Conservation (phyloP, 2,888 invertebrate genomes). For the Diogma glabrata region DNA sequence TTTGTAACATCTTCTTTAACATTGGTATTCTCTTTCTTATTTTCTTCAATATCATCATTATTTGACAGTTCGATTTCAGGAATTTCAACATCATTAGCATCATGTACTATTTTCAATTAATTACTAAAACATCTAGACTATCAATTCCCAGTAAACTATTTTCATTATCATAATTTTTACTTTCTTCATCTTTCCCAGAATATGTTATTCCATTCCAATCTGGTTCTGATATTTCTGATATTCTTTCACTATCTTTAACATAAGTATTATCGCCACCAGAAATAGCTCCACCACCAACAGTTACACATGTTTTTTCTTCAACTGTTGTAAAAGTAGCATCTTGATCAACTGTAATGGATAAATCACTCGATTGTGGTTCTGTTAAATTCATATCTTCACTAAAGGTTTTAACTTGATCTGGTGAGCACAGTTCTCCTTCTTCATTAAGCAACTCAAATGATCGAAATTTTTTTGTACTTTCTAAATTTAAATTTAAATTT, state of each 20-base stretch:
- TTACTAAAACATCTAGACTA: constrained; percentile 16
- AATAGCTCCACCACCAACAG: constrained; percentile 12
- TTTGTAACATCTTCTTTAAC: constrained; percentile 1
- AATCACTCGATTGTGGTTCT: constrained; percentile 18
- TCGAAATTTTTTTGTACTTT: not conserved
- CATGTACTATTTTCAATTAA: not conserved
- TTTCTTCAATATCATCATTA: constrained; percentile 4
- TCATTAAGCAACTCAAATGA: not conserved
- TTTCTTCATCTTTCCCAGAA: not conserved
- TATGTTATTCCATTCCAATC: constrained; percentile 17
- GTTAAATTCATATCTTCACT: constrained; percentile 19
- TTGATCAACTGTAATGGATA: constrained; percentile 18
- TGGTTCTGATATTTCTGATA: constrained; percentile 23
- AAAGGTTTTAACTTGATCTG: constrained; percentile 22
- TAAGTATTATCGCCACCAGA: constrained; percentile 6
- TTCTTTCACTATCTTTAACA: constrained; percentile 20
- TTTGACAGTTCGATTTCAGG: not conserved
- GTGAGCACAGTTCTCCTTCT: constrained; percentile 19
- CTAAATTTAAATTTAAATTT: not conserved
- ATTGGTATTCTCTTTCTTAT: constrained; percentile 1
- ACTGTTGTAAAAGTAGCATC: constrained; percentile 20
- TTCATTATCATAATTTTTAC: constrained; percentile 15
- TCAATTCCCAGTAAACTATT: constrained; percentile 20
- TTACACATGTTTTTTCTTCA: constrained; percentile 21
- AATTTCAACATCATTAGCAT: not conserved